Base-by-base conservation (phyloP, 92 coral and sea anemone genomes). In the Metridium senile region DNA sequence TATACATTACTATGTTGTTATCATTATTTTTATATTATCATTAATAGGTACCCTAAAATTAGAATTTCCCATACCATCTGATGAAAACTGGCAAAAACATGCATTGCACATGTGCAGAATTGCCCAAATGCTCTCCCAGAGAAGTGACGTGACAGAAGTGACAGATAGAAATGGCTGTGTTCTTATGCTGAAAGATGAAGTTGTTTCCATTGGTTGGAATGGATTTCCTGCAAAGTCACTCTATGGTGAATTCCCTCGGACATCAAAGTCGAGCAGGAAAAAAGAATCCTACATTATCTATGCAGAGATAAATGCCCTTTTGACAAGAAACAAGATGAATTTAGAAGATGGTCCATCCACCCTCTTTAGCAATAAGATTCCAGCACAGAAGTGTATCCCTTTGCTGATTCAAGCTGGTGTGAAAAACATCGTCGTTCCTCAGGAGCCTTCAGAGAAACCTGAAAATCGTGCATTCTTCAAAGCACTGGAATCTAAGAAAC, bases 61-160 rank as follows among this genome's bases (percentile, higher is more conserved):
- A 58, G 22, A 22, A 4, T 39, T 28, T 11, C 78, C 78, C 2
- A 73, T 21, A 1, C 32, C 70, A 57, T 53, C 32, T 61, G 71
- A 86, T 62, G 68, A 30, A 1, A 51, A 18, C 22, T 86, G 90
- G 75, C 77, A 65, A 45, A 9, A 65, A 11, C 81, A 83, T 49
- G 92, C 92, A 10, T 67, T 33, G 9, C 89, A 71, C 73, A 68
- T 86, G 75, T 29, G 81, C 34, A 52, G 84, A 31, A 68, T 91
- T 66, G 97, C 98, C 46, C 75, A 82, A 63, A 77, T 94, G 52
- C 73, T 94, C 16, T 88, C 94, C 0, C 78, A 86, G 63, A 86
- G 93, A 10, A 76, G 97, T 27, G 98, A 93, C 22, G n/a, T n/a
- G n/a, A n/a, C n/a, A n/a, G 98, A 93, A 53, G 97, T 97, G 16